These are phyloP conservation scores for Jaculus jaculus DNA, from an alignment of 2,113 vertebrate genomes.

Conservation along the genomic window DNA sequence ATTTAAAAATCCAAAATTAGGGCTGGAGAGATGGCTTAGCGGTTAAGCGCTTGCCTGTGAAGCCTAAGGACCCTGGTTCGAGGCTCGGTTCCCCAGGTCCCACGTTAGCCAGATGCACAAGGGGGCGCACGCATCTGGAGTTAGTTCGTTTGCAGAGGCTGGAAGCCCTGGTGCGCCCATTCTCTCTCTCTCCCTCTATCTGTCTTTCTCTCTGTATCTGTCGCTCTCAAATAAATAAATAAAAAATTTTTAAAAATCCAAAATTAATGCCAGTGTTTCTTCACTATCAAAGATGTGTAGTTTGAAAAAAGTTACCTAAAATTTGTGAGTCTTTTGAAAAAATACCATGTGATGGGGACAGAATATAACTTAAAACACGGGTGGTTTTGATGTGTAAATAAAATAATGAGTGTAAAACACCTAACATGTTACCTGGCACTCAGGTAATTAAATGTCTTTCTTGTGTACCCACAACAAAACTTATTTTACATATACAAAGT, in stretches of 20 bases:
- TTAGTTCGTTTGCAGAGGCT: too few species aligned
- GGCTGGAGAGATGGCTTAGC: too few species aligned
- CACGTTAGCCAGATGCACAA: too few species aligned
- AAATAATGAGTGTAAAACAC: neutral
- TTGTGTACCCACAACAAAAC: neutral
- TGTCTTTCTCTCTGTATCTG: too few species aligned
- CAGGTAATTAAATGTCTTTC: neutral
- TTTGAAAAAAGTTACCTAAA: constrained; percentile 9
- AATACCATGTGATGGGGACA: neutral
- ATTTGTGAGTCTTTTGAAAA: neutral
- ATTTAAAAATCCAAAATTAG: constrained; percentile 42
- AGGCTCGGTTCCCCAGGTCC: too few species aligned
- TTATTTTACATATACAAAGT: constrained; percentile 27
- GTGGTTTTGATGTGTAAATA: neutral
- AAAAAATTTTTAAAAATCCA: constrained; percentile 36
- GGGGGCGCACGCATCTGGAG: too few species aligned
- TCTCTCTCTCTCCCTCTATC: too few species aligned
- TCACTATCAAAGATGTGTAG: neutral
- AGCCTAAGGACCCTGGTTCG: too few species aligned
- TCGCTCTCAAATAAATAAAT: too few species aligned
- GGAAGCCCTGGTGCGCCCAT: too few species aligned
- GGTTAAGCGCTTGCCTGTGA: too few species aligned
- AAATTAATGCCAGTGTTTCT: constrained; percentile 16
- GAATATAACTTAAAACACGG: neutral
- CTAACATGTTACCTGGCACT: neutral